Evolutionary conservation across 2,888 invertebrate genomes (phyloP).

Genomic region (Standfussiana lucernea): DNA sequence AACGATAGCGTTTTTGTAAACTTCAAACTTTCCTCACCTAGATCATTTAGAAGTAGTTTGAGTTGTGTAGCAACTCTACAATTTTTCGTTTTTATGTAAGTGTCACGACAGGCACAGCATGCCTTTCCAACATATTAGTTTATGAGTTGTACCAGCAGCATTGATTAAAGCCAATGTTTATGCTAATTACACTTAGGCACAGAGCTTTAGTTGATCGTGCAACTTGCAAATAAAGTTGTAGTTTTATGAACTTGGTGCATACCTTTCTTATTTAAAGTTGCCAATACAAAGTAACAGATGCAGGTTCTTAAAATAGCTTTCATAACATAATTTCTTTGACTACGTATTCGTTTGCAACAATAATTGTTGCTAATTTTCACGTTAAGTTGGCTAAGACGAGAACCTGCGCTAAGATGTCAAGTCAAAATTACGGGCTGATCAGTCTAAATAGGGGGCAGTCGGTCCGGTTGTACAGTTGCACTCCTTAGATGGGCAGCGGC

Average conservation of each 20-base stretch:
- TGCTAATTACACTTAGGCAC: slow-evolving; percentile 37
- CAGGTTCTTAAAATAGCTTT: slow-evolving; percentile 32
- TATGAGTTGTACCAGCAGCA: slow-evolving; percentile 34
- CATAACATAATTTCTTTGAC: slow-evolving; percentile 26
- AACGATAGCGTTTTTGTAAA: not conserved
- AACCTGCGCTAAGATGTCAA: slow-evolving; percentile 75
- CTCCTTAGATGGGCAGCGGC: slow-evolving; percentile 86
- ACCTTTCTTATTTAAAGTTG: slow-evolving; percentile 26
- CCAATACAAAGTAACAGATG: slow-evolving; percentile 23
- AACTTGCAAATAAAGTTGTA: slow-evolving; percentile 33
- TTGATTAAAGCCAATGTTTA: slow-evolving; percentile 58
- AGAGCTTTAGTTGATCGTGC: slow-evolving; percentile 41
- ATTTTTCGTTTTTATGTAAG: slow-evolving; percentile 3
- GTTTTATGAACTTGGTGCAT: slow-evolving; percentile 47
- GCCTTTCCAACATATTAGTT: slow-evolving; percentile 25
- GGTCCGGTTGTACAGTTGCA: slow-evolving; percentile 89
- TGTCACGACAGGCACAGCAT: not conserved
- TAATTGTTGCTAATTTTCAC: slow-evolving; percentile 55
- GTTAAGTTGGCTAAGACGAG: slow-evolving; percentile 55
- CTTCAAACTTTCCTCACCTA: not conserved
- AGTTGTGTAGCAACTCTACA: not conserved
- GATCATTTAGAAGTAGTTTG: not conserved
- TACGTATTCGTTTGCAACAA: slow-evolving; percentile 43
- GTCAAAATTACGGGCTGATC: slow-evolving; percentile 82
- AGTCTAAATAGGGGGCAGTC: slow-evolving; percentile 84